Base-by-base conservation (phyloP, 2,888 invertebrate genomes). In the Agrilus mali region DNA sequence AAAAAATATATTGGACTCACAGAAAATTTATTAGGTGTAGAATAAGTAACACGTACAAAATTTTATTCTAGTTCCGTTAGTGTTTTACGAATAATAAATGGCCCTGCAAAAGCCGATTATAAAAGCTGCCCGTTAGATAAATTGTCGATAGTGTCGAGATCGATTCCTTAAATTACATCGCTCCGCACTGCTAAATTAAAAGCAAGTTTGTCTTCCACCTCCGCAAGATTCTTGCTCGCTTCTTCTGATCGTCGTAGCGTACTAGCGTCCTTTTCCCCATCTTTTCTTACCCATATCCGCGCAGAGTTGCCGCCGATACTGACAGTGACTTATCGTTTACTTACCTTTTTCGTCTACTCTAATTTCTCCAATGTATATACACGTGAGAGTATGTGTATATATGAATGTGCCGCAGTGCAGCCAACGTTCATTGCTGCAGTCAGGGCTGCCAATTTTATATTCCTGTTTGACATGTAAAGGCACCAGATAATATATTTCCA, bases 101-200 rank as follows among this genome's bases (percentile, higher is more conserved):
- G 57, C 56, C 52, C 55, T 56, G 56, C 58, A 58, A 56, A 60
- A 60, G 57, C 59, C 60, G 60, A 60, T 60, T 60, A 60, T 60
- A 60, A 59, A 56, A 57, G 59, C 59, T 52, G 55, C 56, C 55
- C 55, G 54, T 55, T 58, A 60, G 61, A 61, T 61, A 61, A 61
- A 61, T 61, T 59, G 57, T 60, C 60, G 61, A 60, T 61, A 57
- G 59, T 53, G 56, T 49, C 58, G 53, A 59, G 60, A 57, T 61
- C 63, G 62, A 64, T 63, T 57, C 59, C 55, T 55, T 60, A 63
- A 65, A 64, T 65, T 64, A 64, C 65, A 57, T 59, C 51, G 58
- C 59, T 56, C 57, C 59, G 57, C 55, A 56, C 59, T 60, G 61
- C 64, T 63, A 63, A 65, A 65, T 65, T 65, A 64, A 64, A 63